These are phyloP conservation scores for Drosophila falleni DNA, from an alignment of 2,888 invertebrate genomes.

Conservation along the genomic window DNA sequence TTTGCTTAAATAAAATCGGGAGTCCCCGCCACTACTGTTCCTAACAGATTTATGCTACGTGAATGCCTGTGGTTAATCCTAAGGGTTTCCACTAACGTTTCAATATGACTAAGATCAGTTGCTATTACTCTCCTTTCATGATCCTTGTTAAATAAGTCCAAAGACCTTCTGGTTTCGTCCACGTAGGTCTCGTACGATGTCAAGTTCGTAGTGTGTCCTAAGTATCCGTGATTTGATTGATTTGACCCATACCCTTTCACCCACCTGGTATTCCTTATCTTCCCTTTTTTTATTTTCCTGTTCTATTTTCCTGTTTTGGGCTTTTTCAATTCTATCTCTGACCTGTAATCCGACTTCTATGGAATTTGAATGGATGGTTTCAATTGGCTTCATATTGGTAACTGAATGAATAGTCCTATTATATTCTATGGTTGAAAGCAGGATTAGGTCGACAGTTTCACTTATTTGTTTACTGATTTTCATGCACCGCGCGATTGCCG, in stretches of 20 bases:
- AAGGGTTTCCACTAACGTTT: constrained; percentile 11
- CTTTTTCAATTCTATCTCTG: neutral
- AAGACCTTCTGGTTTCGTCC: constrained; percentile 12
- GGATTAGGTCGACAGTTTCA: neutral
- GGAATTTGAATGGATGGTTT: neutral
- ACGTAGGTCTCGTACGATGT: constrained; percentile 18
- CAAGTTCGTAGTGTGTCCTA: constrained; percentile 24
- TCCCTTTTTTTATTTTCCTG: neutral
- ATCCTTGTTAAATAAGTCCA: constrained; percentile 4
- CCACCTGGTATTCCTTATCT: constrained; percentile 42
- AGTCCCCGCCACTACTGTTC: constrained; percentile 12
- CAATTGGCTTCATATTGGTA: neutral
- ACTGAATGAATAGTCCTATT: constrained; percentile 14
- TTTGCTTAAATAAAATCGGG: constrained; percentile 20
- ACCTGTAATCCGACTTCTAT: neutral
- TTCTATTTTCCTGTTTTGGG: neutral
- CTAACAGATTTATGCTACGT: constrained; percentile 14
- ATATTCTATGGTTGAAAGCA: constrained; percentile 1
- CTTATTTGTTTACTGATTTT: neutral
- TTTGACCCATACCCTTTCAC: constrained; percentile 4
- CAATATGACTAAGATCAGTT: neutral
- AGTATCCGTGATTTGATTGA: constrained; percentile 15
- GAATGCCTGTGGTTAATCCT: constrained; percentile 13
- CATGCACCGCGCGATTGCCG: constrained; percentile 2
- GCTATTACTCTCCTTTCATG: neutral